Percentiles rank a stretch among this genome's conserved stretches.
These are phyloP conservation scores for Schizopygopsis pylzovi DNA, from an alignment of 2,797 vertebrate genomes.

Conservation along the genomic window DNA sequence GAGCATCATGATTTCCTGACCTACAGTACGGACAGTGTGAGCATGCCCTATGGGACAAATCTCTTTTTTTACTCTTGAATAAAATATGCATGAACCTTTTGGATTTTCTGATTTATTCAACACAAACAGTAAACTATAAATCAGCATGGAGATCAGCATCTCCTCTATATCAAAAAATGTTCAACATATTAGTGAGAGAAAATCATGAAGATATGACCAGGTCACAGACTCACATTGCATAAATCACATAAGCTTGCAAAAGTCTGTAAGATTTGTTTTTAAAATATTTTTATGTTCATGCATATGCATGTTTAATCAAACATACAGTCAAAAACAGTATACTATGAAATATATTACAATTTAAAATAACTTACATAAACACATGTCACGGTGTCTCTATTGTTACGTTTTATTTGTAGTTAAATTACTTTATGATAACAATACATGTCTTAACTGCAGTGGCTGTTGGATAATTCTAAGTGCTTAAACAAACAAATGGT, in stretches of 20 bases:
- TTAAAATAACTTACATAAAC: neutral
- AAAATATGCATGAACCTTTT: conserved; percentile 89
- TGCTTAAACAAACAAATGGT: neutral
- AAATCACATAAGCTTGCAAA: neutral
- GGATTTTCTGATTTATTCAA: conserved; percentile 31
- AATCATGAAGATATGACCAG: neutral
- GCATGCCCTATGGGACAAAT: conserved; percentile 86
- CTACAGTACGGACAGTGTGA: conserved; percentile 81
- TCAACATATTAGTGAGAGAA: neutral
- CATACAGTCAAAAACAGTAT: neutral
- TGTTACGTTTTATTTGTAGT: neutral
- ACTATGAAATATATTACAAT: neutral
- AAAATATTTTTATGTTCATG: neutral
- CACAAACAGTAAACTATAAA: neutral
- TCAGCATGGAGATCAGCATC: conserved; percentile 1
- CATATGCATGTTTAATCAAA: neutral
- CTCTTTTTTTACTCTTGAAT: conserved; percentile 90
- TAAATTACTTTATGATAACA: neutral
- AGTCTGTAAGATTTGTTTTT: neutral
- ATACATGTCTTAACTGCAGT: neutral
- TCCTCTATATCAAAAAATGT: neutral
- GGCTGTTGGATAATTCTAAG: neutral
- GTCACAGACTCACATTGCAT: neutral
- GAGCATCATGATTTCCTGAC: conserved; percentile 72
- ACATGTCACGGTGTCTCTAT: no score